Evolutionary conservation across 1,140 invertebrate species (phyloP).

Genomic region (Drosophila ohnishii): DNA sequence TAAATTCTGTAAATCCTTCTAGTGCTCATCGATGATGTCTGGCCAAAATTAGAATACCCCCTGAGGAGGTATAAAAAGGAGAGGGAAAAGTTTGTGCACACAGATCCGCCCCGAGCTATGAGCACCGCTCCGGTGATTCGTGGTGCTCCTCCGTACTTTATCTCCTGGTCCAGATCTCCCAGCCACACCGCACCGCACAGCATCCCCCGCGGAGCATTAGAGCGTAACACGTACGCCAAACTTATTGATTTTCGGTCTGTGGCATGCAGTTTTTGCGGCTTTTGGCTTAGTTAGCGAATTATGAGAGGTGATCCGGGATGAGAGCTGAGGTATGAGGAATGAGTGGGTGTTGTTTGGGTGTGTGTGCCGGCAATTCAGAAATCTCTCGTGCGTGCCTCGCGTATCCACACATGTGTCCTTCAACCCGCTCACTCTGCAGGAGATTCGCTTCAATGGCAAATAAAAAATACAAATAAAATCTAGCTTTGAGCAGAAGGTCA

Average conservation of each 20-base stretch:
- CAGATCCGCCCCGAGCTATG: conserved; percentile 25
- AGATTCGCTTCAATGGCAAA: conserved; percentile 45
- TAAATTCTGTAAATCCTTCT: not conserved
- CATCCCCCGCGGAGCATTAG: conserved; percentile 31
- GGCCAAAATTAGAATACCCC: conserved; percentile 4
- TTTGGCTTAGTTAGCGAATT: conserved; percentile 78
- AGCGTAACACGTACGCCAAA: conserved; percentile 74
- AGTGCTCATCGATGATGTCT: not conserved
- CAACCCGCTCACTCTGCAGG: conserved; percentile 9
- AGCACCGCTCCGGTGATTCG: conserved; percentile 22
- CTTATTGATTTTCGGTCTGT: conserved; percentile 72
- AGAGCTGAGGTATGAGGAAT: not conserved
- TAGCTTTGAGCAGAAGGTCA: not conserved
- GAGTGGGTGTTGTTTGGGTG: conserved; percentile 11
- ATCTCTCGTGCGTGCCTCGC: conserved; percentile 63
- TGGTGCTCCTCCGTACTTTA: conserved; percentile 10
- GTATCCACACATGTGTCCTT: conserved; percentile 30
- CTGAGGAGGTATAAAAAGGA: not conserved
- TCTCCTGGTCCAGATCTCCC: conserved; percentile 40
- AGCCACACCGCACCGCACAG: conserved; percentile 3
- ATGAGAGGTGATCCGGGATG: conserved; percentile 27
- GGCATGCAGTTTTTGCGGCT: conserved; percentile 70
- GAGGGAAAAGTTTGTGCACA: conserved; percentile 23
- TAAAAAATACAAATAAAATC: conserved; percentile 42
- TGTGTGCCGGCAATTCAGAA: conserved; percentile 49